phyloP scores from a whole-genome alignment of 2,113 vertebrate species.

The Phocoena phocoena region DNA sequence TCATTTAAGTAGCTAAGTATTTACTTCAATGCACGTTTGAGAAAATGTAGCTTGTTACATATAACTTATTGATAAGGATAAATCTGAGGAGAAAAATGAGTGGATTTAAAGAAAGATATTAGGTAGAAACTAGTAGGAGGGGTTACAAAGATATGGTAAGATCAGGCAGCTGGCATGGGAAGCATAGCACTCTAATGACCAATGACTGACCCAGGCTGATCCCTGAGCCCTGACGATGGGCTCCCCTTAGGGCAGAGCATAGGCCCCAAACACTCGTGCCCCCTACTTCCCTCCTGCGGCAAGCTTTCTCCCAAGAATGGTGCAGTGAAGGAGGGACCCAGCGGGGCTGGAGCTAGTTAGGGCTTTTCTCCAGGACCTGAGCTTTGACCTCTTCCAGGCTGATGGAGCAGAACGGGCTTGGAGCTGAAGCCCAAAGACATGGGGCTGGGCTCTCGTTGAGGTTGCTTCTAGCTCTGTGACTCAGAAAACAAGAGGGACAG shows the following conservation, averaged over 20 bases:
- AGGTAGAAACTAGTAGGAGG: background rate
- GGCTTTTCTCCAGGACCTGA: background rate
- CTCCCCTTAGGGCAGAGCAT: background rate
- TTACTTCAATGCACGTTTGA: constrained; percentile 6
- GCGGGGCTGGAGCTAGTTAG: background rate
- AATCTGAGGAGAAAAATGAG: background rate
- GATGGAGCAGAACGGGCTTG: background rate
- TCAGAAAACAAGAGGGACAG: background rate
- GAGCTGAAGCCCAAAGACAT: background rate
- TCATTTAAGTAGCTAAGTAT: background rate
- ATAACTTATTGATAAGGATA: background rate
- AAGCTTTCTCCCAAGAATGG: background rate
- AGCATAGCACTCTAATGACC: background rate
- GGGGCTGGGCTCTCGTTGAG: background rate
- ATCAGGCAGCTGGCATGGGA: background rate
- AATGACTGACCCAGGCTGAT: background rate
- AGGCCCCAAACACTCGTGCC: background rate
- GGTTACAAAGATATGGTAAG: background rate
- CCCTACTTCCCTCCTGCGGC: background rate
- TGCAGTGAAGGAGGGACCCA: background rate
- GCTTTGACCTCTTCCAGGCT: background rate
- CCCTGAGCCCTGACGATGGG: background rate
- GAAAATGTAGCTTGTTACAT: background rate
- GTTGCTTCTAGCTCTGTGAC: background rate
- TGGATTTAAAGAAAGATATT: background rate